Percentiles rank a stretch among this genome's conserved stretches.
phyloP scores from a whole-genome alignment of 2,888 invertebrate genomes.

The Eupithecia dodoneata region DNA sequence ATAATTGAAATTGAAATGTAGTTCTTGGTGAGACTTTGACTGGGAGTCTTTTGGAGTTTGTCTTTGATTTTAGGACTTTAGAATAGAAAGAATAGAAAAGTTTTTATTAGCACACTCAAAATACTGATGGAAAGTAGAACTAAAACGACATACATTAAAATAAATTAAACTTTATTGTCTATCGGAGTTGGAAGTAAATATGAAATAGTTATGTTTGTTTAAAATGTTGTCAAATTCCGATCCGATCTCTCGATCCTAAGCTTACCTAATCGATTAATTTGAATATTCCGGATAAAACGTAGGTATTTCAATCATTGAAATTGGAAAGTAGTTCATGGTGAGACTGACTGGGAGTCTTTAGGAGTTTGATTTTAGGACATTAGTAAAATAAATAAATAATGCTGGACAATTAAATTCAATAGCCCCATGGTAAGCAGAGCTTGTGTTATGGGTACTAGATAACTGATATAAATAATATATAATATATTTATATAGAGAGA shows the following conservation, averaged over 20 bases:
- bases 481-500: too few species aligned
- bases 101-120: too few species aligned
- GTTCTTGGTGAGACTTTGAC: background rate
- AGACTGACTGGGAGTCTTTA: background rate
- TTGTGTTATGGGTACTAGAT: too few species aligned
- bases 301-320: slow-evolving; percentile 21
- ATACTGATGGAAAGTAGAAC: too few species aligned
- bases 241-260: slow-evolving; percentile 18
- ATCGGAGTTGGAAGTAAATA: too few species aligned
- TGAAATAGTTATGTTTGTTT: background rate
- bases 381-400: background rate
- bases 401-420: too few species aligned
- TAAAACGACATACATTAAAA: too few species aligned
- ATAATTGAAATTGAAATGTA: background rate
- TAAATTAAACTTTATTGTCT: too few species aligned
- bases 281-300: slow-evolving; percentile 20
- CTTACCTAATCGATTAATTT: too few species aligned
- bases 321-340: background rate
- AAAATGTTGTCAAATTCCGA: background rate
- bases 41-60: background rate
- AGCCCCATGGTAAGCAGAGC: too few species aligned
- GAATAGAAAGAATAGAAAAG: too few species aligned
- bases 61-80: background rate
- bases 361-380: background rate
- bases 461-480: too few species aligned